Evolutionary conservation across 2,113 vertebrate species (phyloP), one percentile per base, ranked within the genome.

Genomic region (Lophius piscatorius): DNA sequence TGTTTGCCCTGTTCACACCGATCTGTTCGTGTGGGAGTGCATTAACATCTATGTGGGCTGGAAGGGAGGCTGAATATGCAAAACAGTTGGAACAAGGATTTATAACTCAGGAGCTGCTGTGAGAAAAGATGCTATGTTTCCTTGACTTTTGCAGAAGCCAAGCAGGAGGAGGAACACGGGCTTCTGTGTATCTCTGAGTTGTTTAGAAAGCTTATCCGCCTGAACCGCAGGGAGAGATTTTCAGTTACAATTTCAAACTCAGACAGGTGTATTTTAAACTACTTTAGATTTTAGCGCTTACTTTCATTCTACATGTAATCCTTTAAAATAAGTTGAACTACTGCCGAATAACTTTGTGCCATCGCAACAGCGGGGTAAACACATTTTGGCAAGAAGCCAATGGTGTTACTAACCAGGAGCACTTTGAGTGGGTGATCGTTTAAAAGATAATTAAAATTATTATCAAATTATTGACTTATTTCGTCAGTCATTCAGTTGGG

Each of bases 11-110:
- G 88, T 88, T 90, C 83, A 87, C 87, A 88, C 87, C 83, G 87
- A 84, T 90, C 86, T 90, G 91, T 91, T 90, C 90, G 89, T 89
- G 90, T 91, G 88, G 90, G 90, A 85, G 91, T 91, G 85, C 85
- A 89, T 91, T 91, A 92, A 90, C 88, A 92, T 92, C 78, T 80
- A 86, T 71, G 90, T 92, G 89, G 91, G 91, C 83, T 83, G 85
- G 72, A 81, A 70, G 76, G 83, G 76, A 84, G 82, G 87, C 81
- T 76, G 87, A 88, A 91, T 88, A 92, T 92, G 91, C 84, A 92
- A 90, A 92, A 80, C 80, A 74, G 84, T 79, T 87, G 55, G 75
- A 89, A 90, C 86, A 90, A 88, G 90, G 76, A 84, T 81, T 76
- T 86, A 87, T 86, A 90, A 84, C 78, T 86, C 79, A 83, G 71